Evolutionary conservation across 2,113 vertebrate species (phyloP), one percentile per base, ranked within the genome.

Genomic region (Calyptomena viridis): DNA sequence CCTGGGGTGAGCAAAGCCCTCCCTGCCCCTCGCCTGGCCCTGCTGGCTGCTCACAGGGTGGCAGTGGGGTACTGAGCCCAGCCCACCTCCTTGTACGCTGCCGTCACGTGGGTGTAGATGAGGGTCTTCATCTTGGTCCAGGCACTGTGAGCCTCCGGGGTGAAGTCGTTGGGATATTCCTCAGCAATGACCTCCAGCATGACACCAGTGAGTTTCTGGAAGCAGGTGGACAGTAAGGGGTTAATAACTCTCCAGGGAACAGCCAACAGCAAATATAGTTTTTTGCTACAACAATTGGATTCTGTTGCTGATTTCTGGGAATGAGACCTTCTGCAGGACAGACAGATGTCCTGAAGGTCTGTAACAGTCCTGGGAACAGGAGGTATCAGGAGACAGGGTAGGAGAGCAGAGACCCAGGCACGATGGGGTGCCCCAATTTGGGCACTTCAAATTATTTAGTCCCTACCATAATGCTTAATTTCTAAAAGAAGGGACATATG

Each of bases 31-130:
- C 47, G 59, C 46, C 91, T 59, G 77, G 90, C 93, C 80, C 95
- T 88, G 14, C 47, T 21, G 91, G 92, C 92, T 59, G 64, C 97
- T 99, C 98, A 99, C 98, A 99, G 98, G 22, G 98, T 98, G 47
- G 99, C 98, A 90, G 98, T 99, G 98, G 99, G 99, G 95, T 99
- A 98, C 98, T 99, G 99, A 67, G 98, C 98, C 99, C 99, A 99
- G 98, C 99, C 99, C 97, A 98, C 99, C 93, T 99, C 99, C 86
- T 99, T 99, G 98, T 99, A 99, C 55, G 98, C 98, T 1, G 99
- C 99, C 0, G 98, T 99, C 98, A 99, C 98, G 0, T 99, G 99
- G 97, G 98, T 99, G 98, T 98, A 99, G 97, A 99, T 97, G 88
- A 98, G 98, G 79, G 96, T 97, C 88, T 98, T 98, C 96, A 99